Conservation (phyloP, 1,140 invertebrate species). For the Apis cerana region DNA sequence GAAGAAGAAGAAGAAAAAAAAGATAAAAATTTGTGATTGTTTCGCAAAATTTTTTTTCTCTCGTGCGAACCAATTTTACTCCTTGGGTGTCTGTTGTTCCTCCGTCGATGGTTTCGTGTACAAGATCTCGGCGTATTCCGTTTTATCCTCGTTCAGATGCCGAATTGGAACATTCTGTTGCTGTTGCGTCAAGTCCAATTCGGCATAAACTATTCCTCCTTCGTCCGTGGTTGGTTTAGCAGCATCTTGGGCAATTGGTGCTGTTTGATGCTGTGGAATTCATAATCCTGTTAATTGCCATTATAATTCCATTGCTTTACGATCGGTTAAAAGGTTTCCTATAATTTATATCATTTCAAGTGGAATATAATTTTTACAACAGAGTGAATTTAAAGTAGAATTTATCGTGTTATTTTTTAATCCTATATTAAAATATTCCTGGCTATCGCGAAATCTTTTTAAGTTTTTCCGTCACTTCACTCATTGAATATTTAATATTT, state of each 20-base stretch:
- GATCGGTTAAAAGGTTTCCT: neutral
- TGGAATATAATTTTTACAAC: no score
- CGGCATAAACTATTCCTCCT: conserved; percentile 81
- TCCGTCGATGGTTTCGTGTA: conserved; percentile 77
- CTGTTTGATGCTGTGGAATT: conserved; percentile 43
- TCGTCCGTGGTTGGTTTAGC: conserved; percentile 64
- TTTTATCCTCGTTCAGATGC: conserved; percentile 79
- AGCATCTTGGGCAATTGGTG: conserved; percentile 44
- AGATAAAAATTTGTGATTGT: conserved; percentile 29
- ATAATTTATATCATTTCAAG: neutral
- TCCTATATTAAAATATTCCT: no score
- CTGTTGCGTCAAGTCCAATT: conserved; percentile 80
- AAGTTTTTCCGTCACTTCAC: no score
- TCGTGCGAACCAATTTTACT: conserved; percentile 58
- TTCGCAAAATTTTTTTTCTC: neutral
- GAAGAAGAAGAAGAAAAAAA: neutral
- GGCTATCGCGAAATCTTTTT: no score
- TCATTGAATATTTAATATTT: no score
- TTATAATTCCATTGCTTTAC: neutral
- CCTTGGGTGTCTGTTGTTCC: conserved; percentile 55
- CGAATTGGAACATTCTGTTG: conserved; percentile 69
- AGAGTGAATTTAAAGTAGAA: no score
- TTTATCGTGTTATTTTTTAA: no score
- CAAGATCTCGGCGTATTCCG: conserved; percentile 82
- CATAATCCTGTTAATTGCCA: neutral